A percentile compares a stretch with the other conserved stretches of the same genome.
These are phyloP conservation scores for Drosophila sturtevanti DNA, from an alignment of 1,140 invertebrate genomes.

Conservation along the genomic window DNA sequence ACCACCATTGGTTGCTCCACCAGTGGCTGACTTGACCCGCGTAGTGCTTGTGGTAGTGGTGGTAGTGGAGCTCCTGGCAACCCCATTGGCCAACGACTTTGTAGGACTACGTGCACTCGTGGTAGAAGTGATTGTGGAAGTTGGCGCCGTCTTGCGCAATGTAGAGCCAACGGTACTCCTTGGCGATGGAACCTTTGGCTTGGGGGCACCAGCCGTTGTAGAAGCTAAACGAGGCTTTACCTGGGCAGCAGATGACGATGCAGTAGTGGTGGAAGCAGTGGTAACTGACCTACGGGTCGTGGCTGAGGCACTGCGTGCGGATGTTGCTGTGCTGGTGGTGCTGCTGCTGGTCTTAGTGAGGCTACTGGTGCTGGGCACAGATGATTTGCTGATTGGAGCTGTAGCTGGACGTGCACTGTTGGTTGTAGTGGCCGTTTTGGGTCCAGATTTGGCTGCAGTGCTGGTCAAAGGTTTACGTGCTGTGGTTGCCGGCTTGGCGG, in stretches of 20 bases:
- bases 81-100: constrained; percentile 58
- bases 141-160: constrained; percentile 51
- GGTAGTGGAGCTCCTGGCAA: constrained; percentile 37
- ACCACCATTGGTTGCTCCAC: constrained; percentile 9
- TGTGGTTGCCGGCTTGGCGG: constrained; percentile 27
- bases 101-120: constrained; percentile 59
- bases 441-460: constrained; percentile 40
- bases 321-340: constrained; percentile 16
- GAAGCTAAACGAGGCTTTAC: constrained; percentile 34
- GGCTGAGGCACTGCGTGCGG: constrained; percentile 6
- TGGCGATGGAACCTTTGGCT: constrained; percentile 63
- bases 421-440: constrained; percentile 22
- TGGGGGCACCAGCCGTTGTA: constrained; percentile 34
- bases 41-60: constrained; percentile 35
- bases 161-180: constrained; percentile 50
- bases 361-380: constrained; percentile 1
- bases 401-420: constrained; percentile 1
- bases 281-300: constrained; percentile 37
- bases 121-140: constrained; percentile 17
- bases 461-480: constrained; percentile 55
- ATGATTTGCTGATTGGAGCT: constrained; percentile 1
- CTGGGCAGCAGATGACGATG: constrained; percentile 10
- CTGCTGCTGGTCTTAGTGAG: constrained; percentile 23
- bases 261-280: constrained; percentile 3
- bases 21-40: constrained; percentile 42